Base-by-base conservation (phyloP, 2,888 invertebrate genomes). In the Sphinx pinastri region DNA sequence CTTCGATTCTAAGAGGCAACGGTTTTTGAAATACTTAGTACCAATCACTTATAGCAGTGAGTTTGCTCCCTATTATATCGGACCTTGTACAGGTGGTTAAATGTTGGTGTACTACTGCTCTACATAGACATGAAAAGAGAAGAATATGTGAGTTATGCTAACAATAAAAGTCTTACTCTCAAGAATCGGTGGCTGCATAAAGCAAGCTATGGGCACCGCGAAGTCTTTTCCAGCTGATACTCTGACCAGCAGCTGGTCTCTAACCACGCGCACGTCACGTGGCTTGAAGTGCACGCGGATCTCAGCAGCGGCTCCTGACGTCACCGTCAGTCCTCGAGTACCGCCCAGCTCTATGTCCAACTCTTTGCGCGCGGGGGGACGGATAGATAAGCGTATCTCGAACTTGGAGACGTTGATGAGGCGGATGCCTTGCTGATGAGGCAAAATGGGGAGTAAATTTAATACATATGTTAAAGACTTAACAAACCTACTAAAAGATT, bases 101-200 rank as follows among this genome's bases (percentile, higher is more conserved):
- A 2, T 38, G 8, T 38, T 5, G 6, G 38, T 7, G 8, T 38
- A 5, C 5, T 38, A 38, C 38, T 2, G 4, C 6, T 38, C 6
- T 38, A 38, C 38, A 2, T 38, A 38, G 6, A 38, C 38, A 3
- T 38, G 38, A 25, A 25, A 25, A 25, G 25, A 25, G 38, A 38
- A 3, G 5, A 38, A 38, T 38, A 38, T 8, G 38, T 38, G 38
- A 38, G 8, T 38, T 38, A 38, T 38, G 8, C 0, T 38, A 38
- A 38, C 38, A 38, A 38, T 38, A 38, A 38, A 38, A 38, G 8
- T 38, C 84, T 80, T 16, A 91, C 92, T 83, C 19, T 87, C 75
- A 0, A 93, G 79, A 0, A 84, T 2, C 0, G 92, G 92, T 2
- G 92, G 88, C 72, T 87, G 77, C 85, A 91, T 88, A 71, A 86